A percentile compares a stretch with the other conserved stretches of the same genome.
phyloP scores from a whole-genome alignment of 1,140 invertebrate genomes.

The Paralvinella palmiformis region DNA sequence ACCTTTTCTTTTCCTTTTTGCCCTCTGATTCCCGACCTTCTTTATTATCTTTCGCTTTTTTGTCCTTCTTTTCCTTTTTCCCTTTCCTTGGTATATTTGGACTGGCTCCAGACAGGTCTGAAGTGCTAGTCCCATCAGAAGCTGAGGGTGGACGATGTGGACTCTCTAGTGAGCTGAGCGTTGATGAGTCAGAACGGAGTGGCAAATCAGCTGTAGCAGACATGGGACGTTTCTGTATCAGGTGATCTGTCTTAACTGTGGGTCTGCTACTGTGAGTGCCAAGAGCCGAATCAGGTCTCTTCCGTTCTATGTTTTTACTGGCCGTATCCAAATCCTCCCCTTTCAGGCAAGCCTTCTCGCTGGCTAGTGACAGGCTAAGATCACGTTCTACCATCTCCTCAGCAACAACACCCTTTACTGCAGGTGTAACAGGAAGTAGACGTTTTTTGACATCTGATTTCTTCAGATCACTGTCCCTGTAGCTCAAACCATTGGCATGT shows the following conservation, averaged over 20 bases:
- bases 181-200: background rate
- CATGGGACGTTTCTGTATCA: too few species aligned
- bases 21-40: slow-evolving; percentile 4
- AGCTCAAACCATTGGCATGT: background rate
- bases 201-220: background rate
- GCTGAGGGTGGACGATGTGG: background rate
- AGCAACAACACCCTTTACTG: background rate
- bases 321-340: background rate
- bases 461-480: background rate
- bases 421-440: background rate
- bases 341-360: background rate
- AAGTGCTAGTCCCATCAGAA: background rate
- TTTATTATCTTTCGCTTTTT: slow-evolving; percentile 6
- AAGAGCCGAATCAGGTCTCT: background rate
- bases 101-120: too few species aligned
- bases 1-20: slow-evolving; percentile 31
- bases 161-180: background rate
- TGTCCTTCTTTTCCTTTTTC: background rate
- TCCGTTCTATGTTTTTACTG: background rate
- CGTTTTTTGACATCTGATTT: background rate
- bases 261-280: too few species aligned
- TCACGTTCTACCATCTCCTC: background rate
- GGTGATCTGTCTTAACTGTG: background rate
- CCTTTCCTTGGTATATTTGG: slow-evolving; percentile 1
- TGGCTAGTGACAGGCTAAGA: background rate